phyloP scores from a whole-genome alignment of 2,113 vertebrate genomes.

The Ctenomys sociabilis region DNA sequence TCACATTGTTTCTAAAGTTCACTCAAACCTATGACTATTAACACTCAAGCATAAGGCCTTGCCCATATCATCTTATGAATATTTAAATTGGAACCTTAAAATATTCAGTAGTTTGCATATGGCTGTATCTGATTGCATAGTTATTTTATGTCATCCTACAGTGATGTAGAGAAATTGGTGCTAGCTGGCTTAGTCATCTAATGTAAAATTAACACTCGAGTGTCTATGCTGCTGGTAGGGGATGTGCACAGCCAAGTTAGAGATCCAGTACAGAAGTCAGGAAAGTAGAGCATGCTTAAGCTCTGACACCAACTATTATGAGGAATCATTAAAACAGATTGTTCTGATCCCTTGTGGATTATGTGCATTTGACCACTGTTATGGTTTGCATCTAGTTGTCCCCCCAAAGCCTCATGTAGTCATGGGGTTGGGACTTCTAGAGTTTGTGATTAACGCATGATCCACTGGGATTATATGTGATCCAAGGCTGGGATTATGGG shows the following conservation, averaged over 20 bases:
- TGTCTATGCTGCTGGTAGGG: not conserved
- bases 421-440: no score
- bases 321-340: not conserved
- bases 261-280: not conserved
- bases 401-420: no score
- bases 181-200: no score
- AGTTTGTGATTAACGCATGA: no score
- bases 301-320: not conserved
- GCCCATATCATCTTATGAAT: not conserved
- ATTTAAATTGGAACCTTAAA: not conserved
- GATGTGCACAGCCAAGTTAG: not conserved
- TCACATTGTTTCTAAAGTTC: not conserved
- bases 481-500: no score
- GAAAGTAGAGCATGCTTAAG: not conserved
- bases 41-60: not conserved
- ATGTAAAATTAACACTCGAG: not conserved
- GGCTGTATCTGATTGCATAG: not conserved
- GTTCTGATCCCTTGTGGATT: not conserved
- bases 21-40: not conserved
- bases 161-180: not conserved
- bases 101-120: not conserved
- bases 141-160: not conserved
- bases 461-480: no score
- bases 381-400: no score
- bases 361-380: not conserved